phyloP scores from a whole-genome alignment of 1,140 invertebrate genomes.

The Camponotus vicinus region DNA sequence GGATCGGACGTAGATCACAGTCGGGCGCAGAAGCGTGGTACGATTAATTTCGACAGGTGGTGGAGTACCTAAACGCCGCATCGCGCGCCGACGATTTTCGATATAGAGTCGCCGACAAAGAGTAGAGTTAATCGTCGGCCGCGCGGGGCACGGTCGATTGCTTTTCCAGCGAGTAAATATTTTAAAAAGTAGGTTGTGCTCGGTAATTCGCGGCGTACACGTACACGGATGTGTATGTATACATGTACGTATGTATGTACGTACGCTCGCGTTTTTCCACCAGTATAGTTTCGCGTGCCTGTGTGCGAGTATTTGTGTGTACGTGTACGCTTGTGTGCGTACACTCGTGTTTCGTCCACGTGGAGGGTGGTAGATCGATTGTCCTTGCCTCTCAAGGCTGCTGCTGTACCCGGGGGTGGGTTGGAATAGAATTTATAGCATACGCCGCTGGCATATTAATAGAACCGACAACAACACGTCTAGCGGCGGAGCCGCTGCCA shows the following conservation, averaged over 20 bases:
- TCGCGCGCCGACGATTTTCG: constrained; percentile 33
- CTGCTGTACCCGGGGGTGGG: constrained; percentile 25
- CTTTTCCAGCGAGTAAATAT: constrained; percentile 63
- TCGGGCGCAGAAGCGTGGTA: neutral
- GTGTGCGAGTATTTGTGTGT: no score
- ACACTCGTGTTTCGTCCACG: constrained; percentile 57
- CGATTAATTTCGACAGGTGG: constrained; percentile 52
- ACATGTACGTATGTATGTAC: neutral
- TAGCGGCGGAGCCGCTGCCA: constrained; percentile 45
- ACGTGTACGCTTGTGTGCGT: neutral
- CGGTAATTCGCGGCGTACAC: constrained; percentile 15
- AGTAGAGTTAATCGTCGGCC: constrained; percentile 48
- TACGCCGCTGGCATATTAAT: constrained; percentile 75
- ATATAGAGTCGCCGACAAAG: constrained; percentile 27
- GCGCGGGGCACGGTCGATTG: constrained; percentile 41
- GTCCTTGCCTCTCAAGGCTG: constrained; percentile 76
- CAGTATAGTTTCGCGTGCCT: neutral
- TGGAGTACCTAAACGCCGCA: neutral
- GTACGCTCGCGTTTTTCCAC: constrained; percentile 26
- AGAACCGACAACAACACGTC: constrained; percentile 67
- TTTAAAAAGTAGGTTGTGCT: constrained; percentile 52
- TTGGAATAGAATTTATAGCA: constrained; percentile 75
- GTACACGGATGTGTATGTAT: neutral
- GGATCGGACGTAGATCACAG: neutral
- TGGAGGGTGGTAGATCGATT: constrained; percentile 70